Evolutionary conservation across 1,140 invertebrate species (phyloP).

Genomic region (Caenorhabditis brenneri): DNA sequence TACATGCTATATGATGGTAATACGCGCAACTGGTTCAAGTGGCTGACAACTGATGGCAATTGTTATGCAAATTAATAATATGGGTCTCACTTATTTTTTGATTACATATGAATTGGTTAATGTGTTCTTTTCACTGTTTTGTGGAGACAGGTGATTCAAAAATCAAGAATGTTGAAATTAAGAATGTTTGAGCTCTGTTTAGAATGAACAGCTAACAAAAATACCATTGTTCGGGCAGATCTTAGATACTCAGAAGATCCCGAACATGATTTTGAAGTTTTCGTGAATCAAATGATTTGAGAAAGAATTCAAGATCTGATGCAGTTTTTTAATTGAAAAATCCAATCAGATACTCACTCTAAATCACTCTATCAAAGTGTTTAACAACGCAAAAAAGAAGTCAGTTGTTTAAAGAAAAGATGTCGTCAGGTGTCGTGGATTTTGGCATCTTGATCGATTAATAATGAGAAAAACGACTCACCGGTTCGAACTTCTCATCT

Average conservation of each 20-base stretch:
- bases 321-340: too few relatives aligned
- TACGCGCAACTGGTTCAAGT: slow-evolving; percentile 38
- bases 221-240: too few relatives aligned
- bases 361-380: neutral
- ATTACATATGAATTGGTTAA: neutral
- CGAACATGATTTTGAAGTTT: too few relatives aligned
- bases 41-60: slow-evolving; percentile 37
- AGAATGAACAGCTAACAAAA: too few relatives aligned
- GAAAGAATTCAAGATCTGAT: too few relatives aligned
- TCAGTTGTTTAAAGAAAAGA: neutral
- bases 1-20: slow-evolving; percentile 3
- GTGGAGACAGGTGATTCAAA: neutral
- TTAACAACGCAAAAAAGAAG: neutral
- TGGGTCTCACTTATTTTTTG: neutral
- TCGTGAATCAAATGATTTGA: too few relatives aligned
- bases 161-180: neutral
- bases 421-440: neutral
- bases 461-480: neutral
- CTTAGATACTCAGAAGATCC: too few relatives aligned
- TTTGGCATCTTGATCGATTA: slow-evolving; percentile 24
- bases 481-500: slow-evolving; percentile 34
- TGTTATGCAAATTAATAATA: slow-evolving; percentile 23
- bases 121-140: neutral
- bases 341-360: neutral
- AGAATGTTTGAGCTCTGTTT: too few relatives aligned